Evolutionary conservation across 2,888 invertebrate species (phyloP), one percentile per base, ranked within the genome.

Genomic region (Flexamia atlantica): DNA sequence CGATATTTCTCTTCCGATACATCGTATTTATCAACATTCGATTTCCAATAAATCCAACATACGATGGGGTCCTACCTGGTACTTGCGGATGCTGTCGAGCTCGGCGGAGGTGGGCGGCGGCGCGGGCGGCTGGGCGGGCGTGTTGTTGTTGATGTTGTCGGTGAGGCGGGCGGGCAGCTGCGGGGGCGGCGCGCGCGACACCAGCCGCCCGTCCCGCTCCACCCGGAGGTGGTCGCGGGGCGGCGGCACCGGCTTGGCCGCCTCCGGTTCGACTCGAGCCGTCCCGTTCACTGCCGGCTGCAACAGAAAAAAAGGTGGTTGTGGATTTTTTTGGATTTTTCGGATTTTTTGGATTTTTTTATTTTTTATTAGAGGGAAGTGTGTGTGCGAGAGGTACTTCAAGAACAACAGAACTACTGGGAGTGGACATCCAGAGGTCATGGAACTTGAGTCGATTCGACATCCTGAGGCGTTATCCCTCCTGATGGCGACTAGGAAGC

Each of bases 61-160:
- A n/a, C n/a, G n/a, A n/a, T 70, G 28, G 72, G 57, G 80, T 85
- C 93, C 92, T 88, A 97, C 97, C 95, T 97, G 97, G 90, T 97
- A 98, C 90, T 97, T 97, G 89, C 95, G 95, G 90, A 98, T 97
- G 90, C 97, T 96, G 89, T 97, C 97, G 90, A 97, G 92, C 91
- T 98, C 97, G 88, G 98, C 97, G 89, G 95, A 93, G 85, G 96
- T 96, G 87, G 96, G 95, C 87, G 94, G 92, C 82, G 88, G 87
- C 5, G 79, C 30, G 83, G 72, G 87, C 83, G 76, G 87, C 85
- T 72, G 17, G 68, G 64, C 70, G 25, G 64, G 64, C 36, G 60
- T 83, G 57, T 82, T 82, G 72, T 82, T 82, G 72, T 82, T 82
- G 72, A 82, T 72, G 53, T 72, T 82, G 84, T 87, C 87, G 88